Evolutionary conservation across 2,113 vertebrate species (phyloP).

Genomic region (Amblyornis subalaris): DNA sequence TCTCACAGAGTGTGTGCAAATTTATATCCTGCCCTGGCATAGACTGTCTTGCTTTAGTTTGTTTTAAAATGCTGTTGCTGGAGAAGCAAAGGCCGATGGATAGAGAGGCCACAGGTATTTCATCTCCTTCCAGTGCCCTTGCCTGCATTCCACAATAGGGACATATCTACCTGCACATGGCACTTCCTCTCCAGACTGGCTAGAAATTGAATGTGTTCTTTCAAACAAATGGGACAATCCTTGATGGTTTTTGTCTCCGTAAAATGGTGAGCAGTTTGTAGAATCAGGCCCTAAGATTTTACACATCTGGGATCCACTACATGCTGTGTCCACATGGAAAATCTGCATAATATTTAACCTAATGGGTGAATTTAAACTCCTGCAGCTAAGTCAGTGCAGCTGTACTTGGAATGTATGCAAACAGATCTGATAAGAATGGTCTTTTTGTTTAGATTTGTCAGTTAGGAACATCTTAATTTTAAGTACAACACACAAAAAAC

Average conservation of each 20-base stretch:
- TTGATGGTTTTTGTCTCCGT: not conserved
- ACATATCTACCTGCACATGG: not conserved
- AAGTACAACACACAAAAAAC: not conserved
- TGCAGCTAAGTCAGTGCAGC: not conserved
- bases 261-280: not conserved
- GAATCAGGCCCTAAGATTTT: not conserved
- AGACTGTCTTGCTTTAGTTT: not conserved
- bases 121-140: not conserved
- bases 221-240: not conserved
- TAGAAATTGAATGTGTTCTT: not conserved
- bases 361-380: not conserved
- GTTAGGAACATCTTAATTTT: constrained; percentile 11
- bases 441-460: constrained; percentile 2
- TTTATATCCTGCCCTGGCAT: not conserved
- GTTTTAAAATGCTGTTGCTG: not conserved
- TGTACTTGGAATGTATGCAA: not conserved
- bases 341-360: not conserved
- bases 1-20: not conserved
- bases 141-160: not conserved
- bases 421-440: not conserved
- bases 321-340: not conserved
- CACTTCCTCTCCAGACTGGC: not conserved
- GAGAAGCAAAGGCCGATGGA: not conserved
- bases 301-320: not conserved
- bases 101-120: not conserved